Percentiles rank a stretch among this genome's conserved stretches.
Evolutionary conservation across 2,888 invertebrate species (phyloP).

Genomic region (Ornithoptera alexandrae): DNA sequence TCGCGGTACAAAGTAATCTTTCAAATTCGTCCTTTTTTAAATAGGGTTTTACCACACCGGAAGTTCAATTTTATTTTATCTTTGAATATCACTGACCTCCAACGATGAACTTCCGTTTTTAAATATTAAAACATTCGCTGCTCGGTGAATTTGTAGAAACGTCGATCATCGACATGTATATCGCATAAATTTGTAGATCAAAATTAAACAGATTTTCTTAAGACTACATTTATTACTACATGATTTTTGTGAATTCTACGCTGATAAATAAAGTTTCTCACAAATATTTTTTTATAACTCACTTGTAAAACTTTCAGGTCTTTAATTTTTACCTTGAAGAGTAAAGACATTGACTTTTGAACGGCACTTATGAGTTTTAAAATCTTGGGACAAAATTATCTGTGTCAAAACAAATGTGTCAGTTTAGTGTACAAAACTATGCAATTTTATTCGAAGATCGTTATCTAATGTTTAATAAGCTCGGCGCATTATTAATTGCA

Average conservation of each 20-base stretch:
- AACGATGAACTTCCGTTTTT: not conserved
- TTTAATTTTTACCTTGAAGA: not conserved
- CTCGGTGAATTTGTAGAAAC: not conserved
- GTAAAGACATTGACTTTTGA: not conserved
- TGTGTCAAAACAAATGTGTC: not conserved
- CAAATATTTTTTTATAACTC: not conserved
- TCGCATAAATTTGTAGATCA: too few relatives aligned
- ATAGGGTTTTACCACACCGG: not conserved
- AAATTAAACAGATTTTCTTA: too few relatives aligned
- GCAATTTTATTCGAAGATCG: constrained; percentile 1
- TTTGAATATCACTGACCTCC: not conserved
- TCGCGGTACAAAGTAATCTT: not conserved
- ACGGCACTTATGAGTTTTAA: not conserved
- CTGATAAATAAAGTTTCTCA: not conserved
- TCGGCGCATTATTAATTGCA: constrained; percentile 3
- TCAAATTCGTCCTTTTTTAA: not conserved
- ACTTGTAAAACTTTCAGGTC: not conserved
- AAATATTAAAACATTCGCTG: not conserved
- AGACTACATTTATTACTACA: too few relatives aligned
- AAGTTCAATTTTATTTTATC: not conserved
- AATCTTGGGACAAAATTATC: not conserved
- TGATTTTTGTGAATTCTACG: too few relatives aligned
- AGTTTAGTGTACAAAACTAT: not conserved
- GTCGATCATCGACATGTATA: not conserved
- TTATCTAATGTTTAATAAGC: constrained; percentile 6